Percentiles rank a stretch among this genome's conserved stretches.
phyloP scores from a whole-genome alignment of 2,888 invertebrate species.

The Dendrolimus houi region DNA sequence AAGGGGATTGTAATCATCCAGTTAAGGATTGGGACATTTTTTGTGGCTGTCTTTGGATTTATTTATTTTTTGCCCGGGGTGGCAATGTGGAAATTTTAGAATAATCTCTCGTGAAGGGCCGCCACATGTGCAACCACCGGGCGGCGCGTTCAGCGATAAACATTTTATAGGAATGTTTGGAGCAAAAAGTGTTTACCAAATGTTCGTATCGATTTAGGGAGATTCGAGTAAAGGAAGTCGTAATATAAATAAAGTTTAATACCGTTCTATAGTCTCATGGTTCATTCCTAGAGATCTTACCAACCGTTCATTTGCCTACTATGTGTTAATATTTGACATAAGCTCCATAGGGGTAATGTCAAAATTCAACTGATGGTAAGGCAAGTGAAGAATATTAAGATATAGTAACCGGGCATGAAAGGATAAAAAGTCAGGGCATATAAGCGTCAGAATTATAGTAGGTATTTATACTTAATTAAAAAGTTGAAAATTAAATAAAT shows the following conservation, averaged over 20 bases:
- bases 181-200: slow-evolving; percentile 70
- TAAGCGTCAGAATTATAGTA: too few relatives aligned
- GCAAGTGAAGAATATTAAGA: too few relatives aligned
- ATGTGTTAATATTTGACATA: too few relatives aligned
- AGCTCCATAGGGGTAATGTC: too few relatives aligned
- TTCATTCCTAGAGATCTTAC: too few relatives aligned
- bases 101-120: slow-evolving; percentile 64
- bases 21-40: slow-evolving; percentile 64
- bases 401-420: too few relatives aligned
- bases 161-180: slow-evolving; percentile 73
- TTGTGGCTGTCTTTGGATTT: slow-evolving; percentile 58
- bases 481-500: too few relatives aligned
- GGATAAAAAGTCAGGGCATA: too few relatives aligned
- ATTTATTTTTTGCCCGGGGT: slow-evolving; percentile 73
- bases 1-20: slow-evolving; percentile 60
- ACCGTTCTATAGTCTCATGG: neutral
- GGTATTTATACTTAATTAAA: too few relatives aligned
- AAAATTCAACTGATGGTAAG: too few relatives aligned
- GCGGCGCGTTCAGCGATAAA: slow-evolving; percentile 55
- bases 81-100: slow-evolving; percentile 74
- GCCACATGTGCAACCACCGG: slow-evolving; percentile 58
- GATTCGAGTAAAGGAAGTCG: slow-evolving; percentile 58
- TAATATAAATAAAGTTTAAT: slow-evolving; percentile 43
- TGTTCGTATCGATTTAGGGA: slow-evolving; percentile 60
- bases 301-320: too few relatives aligned